These are phyloP conservation scores for Nipponacmea schrenckii DNA, from an alignment of 2,888 invertebrate species.

Conservation along the genomic window DNA sequence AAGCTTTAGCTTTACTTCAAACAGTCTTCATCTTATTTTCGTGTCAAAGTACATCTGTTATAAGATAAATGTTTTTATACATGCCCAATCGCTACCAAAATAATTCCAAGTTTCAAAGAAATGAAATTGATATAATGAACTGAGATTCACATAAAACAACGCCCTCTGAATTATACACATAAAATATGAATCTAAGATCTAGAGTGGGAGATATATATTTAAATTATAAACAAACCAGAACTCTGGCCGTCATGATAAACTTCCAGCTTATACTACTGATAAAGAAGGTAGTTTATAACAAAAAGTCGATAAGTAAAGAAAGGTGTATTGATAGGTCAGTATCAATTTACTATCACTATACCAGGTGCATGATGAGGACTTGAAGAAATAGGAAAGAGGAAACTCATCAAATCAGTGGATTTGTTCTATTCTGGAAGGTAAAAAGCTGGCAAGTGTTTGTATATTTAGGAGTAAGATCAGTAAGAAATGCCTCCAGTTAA, in stretches of 20 bases:
- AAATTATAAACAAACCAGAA: background rate
- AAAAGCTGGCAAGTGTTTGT: too few species aligned
- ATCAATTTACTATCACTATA: background rate
- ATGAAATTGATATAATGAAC: conserved; percentile 7
- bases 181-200: background rate
- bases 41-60: background rate
- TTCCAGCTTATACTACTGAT: background rate
- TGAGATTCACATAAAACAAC: background rate
- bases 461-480: too few species aligned
- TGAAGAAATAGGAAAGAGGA: too few species aligned
- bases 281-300: conserved; percentile 1
- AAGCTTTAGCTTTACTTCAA: background rate
- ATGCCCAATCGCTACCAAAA: conserved; percentile 3
- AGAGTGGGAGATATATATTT: background rate
- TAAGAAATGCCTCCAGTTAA: too few species aligned
- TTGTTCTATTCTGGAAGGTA: too few species aligned
- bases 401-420: too few species aligned
- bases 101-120: background rate
- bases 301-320: conserved; percentile 3
- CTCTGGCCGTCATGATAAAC: background rate
- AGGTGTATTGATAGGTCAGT: background rate
- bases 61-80: background rate
- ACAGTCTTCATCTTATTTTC: background rate
- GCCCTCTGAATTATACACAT: background rate
- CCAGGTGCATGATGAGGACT: background rate